Evolutionary conservation across 2,113 vertebrate species (phyloP), one percentile per base, ranked within the genome.

Genomic region (Equus quagga): DNA sequence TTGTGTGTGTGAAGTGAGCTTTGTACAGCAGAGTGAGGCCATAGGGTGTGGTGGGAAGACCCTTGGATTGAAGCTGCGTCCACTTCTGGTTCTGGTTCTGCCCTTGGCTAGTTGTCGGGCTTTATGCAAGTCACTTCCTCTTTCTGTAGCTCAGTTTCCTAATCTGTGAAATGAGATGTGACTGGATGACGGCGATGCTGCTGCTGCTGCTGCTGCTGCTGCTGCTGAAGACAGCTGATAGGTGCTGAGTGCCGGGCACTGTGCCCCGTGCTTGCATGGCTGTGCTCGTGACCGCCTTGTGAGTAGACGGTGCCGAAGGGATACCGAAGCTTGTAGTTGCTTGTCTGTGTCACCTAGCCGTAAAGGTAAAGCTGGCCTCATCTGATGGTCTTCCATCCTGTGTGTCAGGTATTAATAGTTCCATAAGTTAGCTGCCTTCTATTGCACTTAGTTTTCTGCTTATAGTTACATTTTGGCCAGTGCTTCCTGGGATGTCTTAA

Each of bases 401-500:
- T n/a, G 44, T 64, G 73, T 96, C 72, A 28, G 11, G 17, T 72
- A 33, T 65, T 86, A 49, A 1, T 73, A 7, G 28, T 85, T 94
- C n/a, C 49, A 0, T 46, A 81, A 14, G 31, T 76, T 88, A 70
- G 56, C 36, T 41, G 51, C 41, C 46, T n/a, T 58, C 36, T 93
- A 81, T 67, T 75, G 64, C 70, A 58, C 28, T 49, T 83, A 41
- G 76, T 64, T 89, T 93, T 95, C 41, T 41, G 19, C 26, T 82
- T 19, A 3, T 76, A 41, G n/a, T 72, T 82, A 73, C 24, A 8
- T 87, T 81, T 88, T 62, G 76, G 33, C 60, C 44, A 67, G 0
- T 65, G 76, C 58, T 95, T 92, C 13, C 33, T 56, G 79, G 24
- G 46, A 56, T 54, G 65, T 85, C 23, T 49, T 70, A 36, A 70